These are phyloP conservation scores for Drosophila tani DNA, from an alignment of 1,140 invertebrate genomes.

Conservation along the genomic window DNA sequence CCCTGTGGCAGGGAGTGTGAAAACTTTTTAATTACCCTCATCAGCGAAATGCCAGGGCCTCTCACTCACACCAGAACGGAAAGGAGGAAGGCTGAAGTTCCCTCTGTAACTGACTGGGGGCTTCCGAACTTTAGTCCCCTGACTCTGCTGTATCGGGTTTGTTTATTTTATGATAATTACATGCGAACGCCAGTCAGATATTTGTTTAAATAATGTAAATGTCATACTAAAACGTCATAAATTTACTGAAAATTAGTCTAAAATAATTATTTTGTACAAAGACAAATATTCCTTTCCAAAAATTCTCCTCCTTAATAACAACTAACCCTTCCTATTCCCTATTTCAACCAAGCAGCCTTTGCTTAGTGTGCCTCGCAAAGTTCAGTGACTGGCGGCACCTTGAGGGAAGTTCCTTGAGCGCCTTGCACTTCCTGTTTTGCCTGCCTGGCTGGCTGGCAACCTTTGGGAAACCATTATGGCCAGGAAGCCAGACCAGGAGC, in stretches of 20 bases:
- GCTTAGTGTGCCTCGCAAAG: not conserved
- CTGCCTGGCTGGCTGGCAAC: slow-evolving; percentile 21
- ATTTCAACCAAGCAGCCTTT: not conserved
- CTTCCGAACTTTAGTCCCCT: slow-evolving; percentile 8
- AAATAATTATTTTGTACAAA: not conserved
- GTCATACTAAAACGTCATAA: not conserved
- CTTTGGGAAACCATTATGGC: slow-evolving; percentile 49
- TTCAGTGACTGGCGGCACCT: slow-evolving; percentile 70
- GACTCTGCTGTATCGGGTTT: slow-evolving; percentile 25
- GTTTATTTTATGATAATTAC: slow-evolving; percentile 59
- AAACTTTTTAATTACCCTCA: slow-evolving; percentile 82
- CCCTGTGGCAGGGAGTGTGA: slow-evolving; percentile 21
- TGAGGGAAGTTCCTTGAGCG: slow-evolving; percentile 34
- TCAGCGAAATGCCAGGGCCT: slow-evolving; percentile 67
- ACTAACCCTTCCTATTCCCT: too few relatives aligned
- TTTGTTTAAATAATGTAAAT: too few relatives aligned
- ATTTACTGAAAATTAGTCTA: too few relatives aligned
- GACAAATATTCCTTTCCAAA: too few relatives aligned
- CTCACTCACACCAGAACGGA: slow-evolving; percentile 23
- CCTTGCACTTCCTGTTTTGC: slow-evolving; percentile 68
- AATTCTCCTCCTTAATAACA: too few relatives aligned
- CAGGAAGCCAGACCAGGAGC: slow-evolving; percentile 12
- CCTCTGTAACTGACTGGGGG: slow-evolving; percentile 22
- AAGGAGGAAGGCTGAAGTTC: not conserved
- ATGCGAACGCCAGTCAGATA: slow-evolving; percentile 32